A percentile compares a stretch with the other conserved stretches of the same genome.
Evolutionary conservation across 2,888 invertebrate genomes (phyloP).

Genomic region (Drosophila borealis): DNA sequence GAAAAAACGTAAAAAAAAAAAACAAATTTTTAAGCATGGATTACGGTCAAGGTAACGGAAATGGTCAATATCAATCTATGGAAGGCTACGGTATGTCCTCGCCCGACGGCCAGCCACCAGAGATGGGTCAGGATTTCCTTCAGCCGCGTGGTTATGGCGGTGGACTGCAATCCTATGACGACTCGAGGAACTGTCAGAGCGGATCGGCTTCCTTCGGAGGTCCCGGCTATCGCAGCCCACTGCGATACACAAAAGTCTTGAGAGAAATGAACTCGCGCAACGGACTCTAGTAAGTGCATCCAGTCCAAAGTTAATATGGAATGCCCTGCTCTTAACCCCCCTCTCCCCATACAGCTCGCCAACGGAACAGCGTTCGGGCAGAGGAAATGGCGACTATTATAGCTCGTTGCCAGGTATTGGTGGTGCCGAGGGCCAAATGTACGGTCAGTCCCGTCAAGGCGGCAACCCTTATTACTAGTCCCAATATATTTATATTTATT

Average conservation of each 20-base stretch:
- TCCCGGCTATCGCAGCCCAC: slow-evolving; percentile 64
- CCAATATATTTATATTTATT: background rate
- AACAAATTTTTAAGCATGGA: slow-evolving; percentile 53
- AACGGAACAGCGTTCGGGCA: slow-evolving; percentile 41
- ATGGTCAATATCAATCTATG: slow-evolving; percentile 47
- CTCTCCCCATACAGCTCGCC: slow-evolving; percentile 42
- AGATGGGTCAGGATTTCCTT: slow-evolving; percentile 49
- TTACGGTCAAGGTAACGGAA: slow-evolving; percentile 41
- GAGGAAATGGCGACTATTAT: slow-evolving; percentile 65
- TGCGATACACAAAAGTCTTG: slow-evolving; percentile 60
- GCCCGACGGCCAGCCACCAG: slow-evolving; percentile 52
- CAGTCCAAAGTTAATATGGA: background rate
- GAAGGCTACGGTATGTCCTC: slow-evolving; percentile 52
- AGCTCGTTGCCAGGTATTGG: slow-evolving; percentile 59
- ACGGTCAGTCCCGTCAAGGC: slow-evolving; percentile 3
- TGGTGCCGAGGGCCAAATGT: slow-evolving; percentile 23
- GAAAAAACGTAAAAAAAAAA: background rate
- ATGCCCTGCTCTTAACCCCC: background rate
- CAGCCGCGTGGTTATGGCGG: slow-evolving; percentile 34
- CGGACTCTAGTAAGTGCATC: slow-evolving; percentile 57
- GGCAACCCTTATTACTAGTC: slow-evolving; percentile 19
- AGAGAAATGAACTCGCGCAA: slow-evolving; percentile 71
- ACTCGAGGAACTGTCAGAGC: slow-evolving; percentile 43
- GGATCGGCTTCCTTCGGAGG: slow-evolving; percentile 61
- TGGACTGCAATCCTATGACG: slow-evolving; percentile 46